Evolutionary conservation across 1,140 invertebrate species (phyloP), one percentile per base, ranked within the genome.

Genomic region (Neelides sp.): DNA sequence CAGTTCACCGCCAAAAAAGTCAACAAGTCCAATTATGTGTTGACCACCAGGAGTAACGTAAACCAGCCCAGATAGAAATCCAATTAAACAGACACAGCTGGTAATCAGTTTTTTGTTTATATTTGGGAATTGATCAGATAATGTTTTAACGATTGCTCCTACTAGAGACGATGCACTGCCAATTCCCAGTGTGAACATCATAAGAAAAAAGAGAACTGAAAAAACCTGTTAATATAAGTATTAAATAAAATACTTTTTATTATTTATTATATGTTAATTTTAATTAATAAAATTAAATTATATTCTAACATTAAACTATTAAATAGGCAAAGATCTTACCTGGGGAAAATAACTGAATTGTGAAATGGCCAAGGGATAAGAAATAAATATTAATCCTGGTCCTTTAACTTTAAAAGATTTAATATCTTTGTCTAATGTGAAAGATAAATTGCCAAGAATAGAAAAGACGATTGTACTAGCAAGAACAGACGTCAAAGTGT

Each of bases 381-480:
- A 86, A 22, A 91, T 75, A 57, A 90, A 85, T 4, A 85, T 85
- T 5, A 89, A 66, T 4, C 83, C 82, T 36, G 80, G 74, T 1
- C 82, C 82, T 8, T 76, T 77, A 39, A 72, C 69, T 0, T 79
- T 76, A 1, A 80, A 77, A 13, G 74, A 70, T 1, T 75, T 73
- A 5, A 87, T 72, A 0, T 70, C 81, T 4, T 20, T 20, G 22
- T 57, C 59, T 12, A 65, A 47, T 48, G 67, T 62, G 32, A 64
- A 35, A 17, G 58, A 55, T 36, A 65, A 44, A 50, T 65, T 67
- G 1, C 85, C 83, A 15, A 91, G 68, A 44, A 91, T 81, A 0
- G 82, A 83, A 63, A 91, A 91, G 48, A 89, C 86, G 2, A 85
- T 87, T 45, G 83, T 78, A 1, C 86, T 86, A 10, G 87, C 84